Conservation (phyloP, 1,140 invertebrate genomes). For the Trichonephila clavipes region DNA sequence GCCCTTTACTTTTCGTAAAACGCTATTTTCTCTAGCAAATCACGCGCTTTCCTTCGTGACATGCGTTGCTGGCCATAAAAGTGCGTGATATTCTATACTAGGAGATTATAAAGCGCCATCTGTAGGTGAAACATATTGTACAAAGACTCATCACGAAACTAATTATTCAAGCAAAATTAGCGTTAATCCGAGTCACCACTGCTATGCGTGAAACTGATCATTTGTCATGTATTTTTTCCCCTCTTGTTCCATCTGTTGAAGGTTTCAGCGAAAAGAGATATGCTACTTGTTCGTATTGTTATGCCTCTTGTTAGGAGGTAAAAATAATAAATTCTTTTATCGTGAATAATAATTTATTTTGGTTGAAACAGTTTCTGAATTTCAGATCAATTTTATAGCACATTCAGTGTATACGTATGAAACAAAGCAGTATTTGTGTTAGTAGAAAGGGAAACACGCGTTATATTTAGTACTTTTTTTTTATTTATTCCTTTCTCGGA, state of each 20-base stretch:
- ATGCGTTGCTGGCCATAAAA: background rate
- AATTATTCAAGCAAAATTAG: conserved; percentile 11
- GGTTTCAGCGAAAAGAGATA: background rate
- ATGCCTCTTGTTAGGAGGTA: background rate
- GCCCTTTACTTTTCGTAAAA: conserved; percentile 2
- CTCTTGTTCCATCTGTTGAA: background rate
- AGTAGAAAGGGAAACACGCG: too few species aligned
- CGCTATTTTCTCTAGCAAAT: background rate
- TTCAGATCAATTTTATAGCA: too few species aligned
- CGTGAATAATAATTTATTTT: background rate
- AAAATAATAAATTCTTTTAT: background rate
- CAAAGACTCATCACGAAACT: background rate
- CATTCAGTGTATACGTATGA: too few species aligned
- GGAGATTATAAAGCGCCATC: background rate
- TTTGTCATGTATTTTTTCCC: background rate
- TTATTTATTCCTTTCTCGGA: too few species aligned
- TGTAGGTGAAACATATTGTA: background rate
- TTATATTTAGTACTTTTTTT: too few species aligned
- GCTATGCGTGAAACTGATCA: conserved; percentile 10
- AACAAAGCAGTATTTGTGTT: too few species aligned
- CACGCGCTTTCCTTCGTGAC: background rate
- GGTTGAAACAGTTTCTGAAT: background rate
- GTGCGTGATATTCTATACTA: background rate
- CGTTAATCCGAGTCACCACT: background rate
- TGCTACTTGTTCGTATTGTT: background rate